These are phyloP conservation scores for Lethenteron reissneri DNA, from an alignment of 2,113 vertebrate species.

Conservation along the genomic window DNA sequence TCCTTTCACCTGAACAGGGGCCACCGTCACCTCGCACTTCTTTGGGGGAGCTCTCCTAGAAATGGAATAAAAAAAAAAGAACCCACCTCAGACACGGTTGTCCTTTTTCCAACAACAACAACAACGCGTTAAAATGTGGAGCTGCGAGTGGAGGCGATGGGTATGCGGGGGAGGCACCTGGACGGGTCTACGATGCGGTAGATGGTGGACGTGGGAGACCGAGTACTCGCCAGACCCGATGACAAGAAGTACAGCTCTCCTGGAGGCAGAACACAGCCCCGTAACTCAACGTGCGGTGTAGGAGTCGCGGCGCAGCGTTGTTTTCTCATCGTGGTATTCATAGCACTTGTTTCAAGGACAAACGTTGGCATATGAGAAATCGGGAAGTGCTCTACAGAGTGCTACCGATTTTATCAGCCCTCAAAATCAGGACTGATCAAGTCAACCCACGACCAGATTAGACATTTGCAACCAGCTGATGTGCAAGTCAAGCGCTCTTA, in stretches of 20 bases:
- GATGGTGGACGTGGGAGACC: slow-evolving; percentile 26
- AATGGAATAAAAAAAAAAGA: slow-evolving; percentile 10
- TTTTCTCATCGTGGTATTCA: no score
- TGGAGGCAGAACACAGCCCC: slow-evolving; percentile 13
- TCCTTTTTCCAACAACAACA: not conserved
- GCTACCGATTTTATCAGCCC: no score
- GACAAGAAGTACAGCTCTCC: slow-evolving; percentile 57
- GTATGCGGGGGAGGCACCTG: slow-evolving; percentile 24
- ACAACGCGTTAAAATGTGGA: not conserved
- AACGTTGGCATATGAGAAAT: no score
- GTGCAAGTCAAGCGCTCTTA: no score
- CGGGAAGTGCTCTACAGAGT: no score
- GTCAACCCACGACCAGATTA: no score
- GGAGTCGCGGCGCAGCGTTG: no score
- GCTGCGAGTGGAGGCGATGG: not conserved
- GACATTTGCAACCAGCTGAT: no score
- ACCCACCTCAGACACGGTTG: not conserved
- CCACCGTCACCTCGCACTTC: slow-evolving; percentile 36
- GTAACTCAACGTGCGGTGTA: no score
- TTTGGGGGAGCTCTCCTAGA: slow-evolving; percentile 42
- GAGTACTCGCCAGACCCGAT: slow-evolving; percentile 36
- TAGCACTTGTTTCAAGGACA: no score
- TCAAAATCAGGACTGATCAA: no score
- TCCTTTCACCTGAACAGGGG: slow-evolving; percentile 35
- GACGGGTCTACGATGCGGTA: slow-evolving; percentile 55